Percentiles rank a stretch among this genome's conserved stretches.
These are phyloP conservation scores for Pollenia labialis DNA, from an alignment of 2,888 invertebrate species.

Conservation along the genomic window DNA sequence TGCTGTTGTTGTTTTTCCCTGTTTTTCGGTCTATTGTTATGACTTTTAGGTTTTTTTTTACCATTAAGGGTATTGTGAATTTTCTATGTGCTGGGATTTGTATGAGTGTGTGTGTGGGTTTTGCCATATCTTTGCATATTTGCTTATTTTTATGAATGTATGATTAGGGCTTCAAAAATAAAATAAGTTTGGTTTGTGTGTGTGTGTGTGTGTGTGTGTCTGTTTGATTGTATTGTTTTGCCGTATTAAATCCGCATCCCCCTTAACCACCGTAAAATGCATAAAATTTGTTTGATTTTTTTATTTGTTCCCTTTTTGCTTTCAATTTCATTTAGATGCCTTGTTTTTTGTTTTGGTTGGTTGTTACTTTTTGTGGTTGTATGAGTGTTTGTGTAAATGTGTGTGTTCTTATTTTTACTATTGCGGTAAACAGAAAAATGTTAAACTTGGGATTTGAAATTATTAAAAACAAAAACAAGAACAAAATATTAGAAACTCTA, in stretches of 20 bases:
- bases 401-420: slow-evolving; percentile 43
- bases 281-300: slow-evolving; percentile 47
- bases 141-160: slow-evolving; percentile 59
- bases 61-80: slow-evolving; percentile 35
- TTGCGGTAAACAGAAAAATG: slow-evolving; percentile 70
- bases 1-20: slow-evolving; percentile 7
- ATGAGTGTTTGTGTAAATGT: background rate
- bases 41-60: slow-evolving; percentile 32
- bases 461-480: slow-evolving; percentile 63
- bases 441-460: slow-evolving; percentile 73
- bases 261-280: slow-evolving; percentile 66
- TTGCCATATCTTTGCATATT: slow-evolving; percentile 17
- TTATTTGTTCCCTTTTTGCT: slow-evolving; percentile 60
- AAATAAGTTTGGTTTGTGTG: background rate
- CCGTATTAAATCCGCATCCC: slow-evolving; percentile 28
- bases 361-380: slow-evolving; percentile 37
- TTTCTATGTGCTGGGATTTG: slow-evolving; percentile 1
- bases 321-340: slow-evolving; percentile 71
- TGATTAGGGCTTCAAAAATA: slow-evolving; percentile 47
- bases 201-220: background rate
- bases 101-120: background rate
- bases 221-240: background rate
- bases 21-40: slow-evolving; percentile 52
- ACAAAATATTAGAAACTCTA: slow-evolving; percentile 59
- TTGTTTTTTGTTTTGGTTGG: slow-evolving; percentile 31